Evolutionary conservation across 2,888 invertebrate species (phyloP).

Genomic region (Laothoe populi): DNA sequence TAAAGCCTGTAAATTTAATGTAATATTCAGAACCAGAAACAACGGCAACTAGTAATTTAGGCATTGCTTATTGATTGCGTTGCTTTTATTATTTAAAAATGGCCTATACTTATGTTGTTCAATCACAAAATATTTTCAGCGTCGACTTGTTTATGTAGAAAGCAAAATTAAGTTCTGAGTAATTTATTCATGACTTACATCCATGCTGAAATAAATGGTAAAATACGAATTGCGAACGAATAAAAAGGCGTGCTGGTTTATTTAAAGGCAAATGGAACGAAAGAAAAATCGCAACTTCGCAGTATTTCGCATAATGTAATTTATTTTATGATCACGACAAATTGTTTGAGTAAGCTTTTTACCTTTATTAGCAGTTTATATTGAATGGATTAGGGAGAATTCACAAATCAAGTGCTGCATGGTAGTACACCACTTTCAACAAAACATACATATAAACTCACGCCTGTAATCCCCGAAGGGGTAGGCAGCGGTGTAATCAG

Average conservation of each 20-base stretch:
- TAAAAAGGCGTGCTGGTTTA: conserved; percentile 17
- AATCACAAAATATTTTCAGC: no score
- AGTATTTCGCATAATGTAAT: conserved; percentile 1
- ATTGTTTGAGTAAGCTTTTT: conserved; percentile 18
- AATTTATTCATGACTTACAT: background rate
- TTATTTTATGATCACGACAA: conserved; percentile 22
- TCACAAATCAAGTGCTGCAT: conserved; percentile 8
- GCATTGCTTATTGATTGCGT: no score
- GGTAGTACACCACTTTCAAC: background rate
- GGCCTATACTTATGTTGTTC: no score
- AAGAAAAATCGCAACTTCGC: conserved; percentile 16
- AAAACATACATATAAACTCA: no score
- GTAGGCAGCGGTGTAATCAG: no score
- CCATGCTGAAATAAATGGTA: background rate
- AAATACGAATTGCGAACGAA: conserved; percentile 3
- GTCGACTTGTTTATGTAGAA: background rate
- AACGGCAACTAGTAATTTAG: no score
- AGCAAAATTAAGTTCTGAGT: background rate
- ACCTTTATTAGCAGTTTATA: conserved; percentile 8
- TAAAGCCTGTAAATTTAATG: no score
- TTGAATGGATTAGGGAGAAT: background rate
- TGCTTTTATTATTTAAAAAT: no score
- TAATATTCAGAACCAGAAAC: no score
- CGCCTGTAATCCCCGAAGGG: no score
- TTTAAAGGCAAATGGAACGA: conserved; percentile 14